Evolutionary conservation across 1,140 invertebrate genomes (phyloP), one percentile per base, ranked within the genome.

Genomic region (Drosophila simulans): DNA sequence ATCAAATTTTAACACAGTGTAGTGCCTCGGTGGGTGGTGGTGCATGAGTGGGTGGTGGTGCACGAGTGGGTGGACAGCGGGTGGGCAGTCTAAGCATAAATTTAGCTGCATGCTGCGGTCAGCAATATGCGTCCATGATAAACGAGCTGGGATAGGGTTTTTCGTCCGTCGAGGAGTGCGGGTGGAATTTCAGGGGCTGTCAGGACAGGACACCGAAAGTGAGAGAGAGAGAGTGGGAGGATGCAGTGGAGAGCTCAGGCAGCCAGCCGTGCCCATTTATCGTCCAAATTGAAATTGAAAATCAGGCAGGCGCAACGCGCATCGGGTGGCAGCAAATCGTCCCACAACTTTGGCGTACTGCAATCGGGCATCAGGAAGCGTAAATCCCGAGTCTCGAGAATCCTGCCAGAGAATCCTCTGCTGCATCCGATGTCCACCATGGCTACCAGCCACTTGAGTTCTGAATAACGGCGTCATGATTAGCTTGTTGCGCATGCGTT

Each of bases 401-500:
- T 15, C 8, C 10, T 1, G 13, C 20, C 34, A 39, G 7, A 5
- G n/a, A n/a, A n/a, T n/a, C n/a, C n/a, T 0, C n/a, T 0, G 7
- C 77, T 80, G 77, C 77, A 68, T 74, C 73, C 74, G 70, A 74
- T 80, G 43, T 8, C 31, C 31, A 31, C 8, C 31, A 74, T 80
- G 11, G 7, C 31, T 8, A 31, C 8, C 31, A 31, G 0, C 31
- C 31, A 31, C 46, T 31, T 51, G 48, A 12, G 70, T 55, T 48
- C 5, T 42, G 54, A 27, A 49, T 57, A 12, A 17, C 48, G 48
- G 48, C 27, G 27, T 3, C 48, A 51, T 51, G 48, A 81, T 81
- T 81, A 81, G 78, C 60, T 72, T 77, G 71, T 81, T 81, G 78
- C 78, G 78, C 78, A 81, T 81, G 78, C 78, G 78, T 81, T 81